A percentile compares a stretch with the other conserved stretches of the same genome.
Conservation (phyloP, 1,140 invertebrate species). For the Octopus sinensis region DNA sequence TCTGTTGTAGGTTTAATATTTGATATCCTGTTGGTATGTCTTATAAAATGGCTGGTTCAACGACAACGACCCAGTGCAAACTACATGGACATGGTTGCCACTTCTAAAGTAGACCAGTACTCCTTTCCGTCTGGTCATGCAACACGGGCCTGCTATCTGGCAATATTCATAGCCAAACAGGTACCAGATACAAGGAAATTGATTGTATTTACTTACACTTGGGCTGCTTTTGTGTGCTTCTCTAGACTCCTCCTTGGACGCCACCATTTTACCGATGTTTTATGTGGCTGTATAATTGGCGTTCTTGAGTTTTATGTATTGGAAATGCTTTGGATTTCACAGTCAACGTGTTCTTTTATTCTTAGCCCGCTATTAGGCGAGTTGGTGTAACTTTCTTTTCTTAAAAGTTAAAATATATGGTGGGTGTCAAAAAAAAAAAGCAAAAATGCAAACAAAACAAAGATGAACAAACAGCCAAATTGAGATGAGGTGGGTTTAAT, state of each 20-base stretch:
- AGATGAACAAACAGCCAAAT: no score
- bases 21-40: conserved; percentile 79
- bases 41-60: conserved; percentile 76
- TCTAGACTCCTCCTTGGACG: conserved; percentile 78
- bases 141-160: conserved; percentile 77
- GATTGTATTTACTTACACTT: conserved; percentile 63
- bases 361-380: conserved; percentile 45
- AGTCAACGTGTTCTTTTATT: conserved; percentile 33
- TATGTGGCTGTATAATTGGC: conserved; percentile 73
- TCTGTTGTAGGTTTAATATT: conserved; percentile 74
- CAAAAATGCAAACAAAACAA: no score
- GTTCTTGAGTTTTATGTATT: conserved; percentile 71
- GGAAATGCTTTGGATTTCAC: conserved; percentile 38
- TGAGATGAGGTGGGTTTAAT: no score
- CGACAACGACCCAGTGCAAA: conserved; percentile 73
- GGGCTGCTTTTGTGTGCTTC: conserved; percentile 72
- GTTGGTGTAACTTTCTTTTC: conserved; percentile 20
- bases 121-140: conserved; percentile 96
- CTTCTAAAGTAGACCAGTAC: conserved; percentile 78
- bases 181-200: conserved; percentile 26
- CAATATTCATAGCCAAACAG: conserved; percentile 59
- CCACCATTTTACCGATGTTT: conserved; percentile 84
- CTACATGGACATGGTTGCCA: conserved; percentile 64
- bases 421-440: no score
- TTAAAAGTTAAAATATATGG: no score